Base-by-base conservation (phyloP, 2,888 invertebrate genomes). In the Mythimna loreyi region DNA sequence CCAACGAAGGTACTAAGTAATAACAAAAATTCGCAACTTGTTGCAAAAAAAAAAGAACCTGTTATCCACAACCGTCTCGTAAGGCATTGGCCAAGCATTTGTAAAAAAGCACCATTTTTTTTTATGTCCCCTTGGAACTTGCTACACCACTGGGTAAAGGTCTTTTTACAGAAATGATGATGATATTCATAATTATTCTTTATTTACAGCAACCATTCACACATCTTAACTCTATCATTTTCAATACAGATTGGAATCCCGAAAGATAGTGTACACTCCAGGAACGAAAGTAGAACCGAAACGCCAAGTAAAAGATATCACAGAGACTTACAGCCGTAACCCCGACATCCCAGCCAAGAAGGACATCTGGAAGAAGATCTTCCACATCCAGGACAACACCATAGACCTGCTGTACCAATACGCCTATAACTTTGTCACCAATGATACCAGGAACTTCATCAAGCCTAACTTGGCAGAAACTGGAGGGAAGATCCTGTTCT, bases 381-480 rank as follows among this genome's bases (percentile, higher is more conserved):
- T 97, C 85, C 94, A 96, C 66, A 92, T 97, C 0, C 91, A 93
- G 9, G 96, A 97, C 0, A 96, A 97, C 53, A 96, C 96, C 45
- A 97, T 97, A 61, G 94, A 96, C 47, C 85, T 98, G 7, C 92
- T 96, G 49, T 97, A 96, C 86, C 97, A 97, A 81, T 97, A 97
- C 81, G 96, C 94, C 0, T 95, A 96, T 70, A 97, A 96, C 62
- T 96, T 96, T 77, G 96, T 97, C 5, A 97, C 97, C 0, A 97
- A 97, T 73, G 96, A 97, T 16, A 97, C 96, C 0, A 96, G 97
- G 50, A 96, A 93, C 60, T 98, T 97, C 81, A 92, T 96, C 3
- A 98, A 98, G 85, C 98, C 98, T 0, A 96, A 97, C 7, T 91
- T 97, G 64, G 96, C 97, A 0, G 97, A 98, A 85, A 97, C 97